phyloP scores from a whole-genome alignment of 2,888 invertebrate species.

The Amorpha juglandis region DNA sequence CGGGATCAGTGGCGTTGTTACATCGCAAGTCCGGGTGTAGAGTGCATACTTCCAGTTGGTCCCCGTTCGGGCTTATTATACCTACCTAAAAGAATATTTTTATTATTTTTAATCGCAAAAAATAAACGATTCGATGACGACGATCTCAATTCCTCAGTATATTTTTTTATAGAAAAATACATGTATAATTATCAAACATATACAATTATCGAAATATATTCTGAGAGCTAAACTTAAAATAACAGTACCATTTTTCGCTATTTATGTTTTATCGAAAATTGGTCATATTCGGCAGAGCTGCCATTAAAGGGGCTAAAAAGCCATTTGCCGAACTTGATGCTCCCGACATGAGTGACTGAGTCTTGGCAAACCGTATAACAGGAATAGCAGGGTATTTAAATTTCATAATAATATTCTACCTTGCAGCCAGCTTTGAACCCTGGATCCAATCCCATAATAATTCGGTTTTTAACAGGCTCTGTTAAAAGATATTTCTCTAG shows the following conservation, averaged over 20 bases:
- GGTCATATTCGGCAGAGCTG: too few relatives aligned
- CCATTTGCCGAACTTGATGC: too few relatives aligned
- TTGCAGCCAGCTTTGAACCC: conserved; percentile 96
- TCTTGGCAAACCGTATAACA: neutral
- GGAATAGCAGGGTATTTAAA: neutral
- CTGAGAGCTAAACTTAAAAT: too few relatives aligned
- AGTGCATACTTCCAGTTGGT: conserved; percentile 87
- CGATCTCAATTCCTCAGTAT: too few relatives aligned
- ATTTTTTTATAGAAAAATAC: too few relatives aligned
- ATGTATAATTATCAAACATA: too few relatives aligned
- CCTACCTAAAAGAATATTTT: conserved; percentile 78
- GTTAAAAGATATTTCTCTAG: conserved; percentile 92
- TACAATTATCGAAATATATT: too few relatives aligned
- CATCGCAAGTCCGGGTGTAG: conserved; percentile 86
- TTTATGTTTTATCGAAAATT: too few relatives aligned
- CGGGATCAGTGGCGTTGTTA: conserved; percentile 65
- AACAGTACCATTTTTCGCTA: too few relatives aligned
- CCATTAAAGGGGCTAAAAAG: too few relatives aligned
- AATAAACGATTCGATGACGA: too few relatives aligned
- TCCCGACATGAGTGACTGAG: too few relatives aligned
- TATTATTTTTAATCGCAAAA: neutral
- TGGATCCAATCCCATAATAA: conserved; percentile 94
- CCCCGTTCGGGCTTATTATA: conserved; percentile 89
- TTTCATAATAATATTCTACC: conserved; percentile 57
- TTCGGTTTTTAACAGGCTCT: conserved; percentile 91